Evolutionary conservation across 2,888 invertebrate genomes (phyloP).

Genomic region (Plagiodera versicolora): DNA sequence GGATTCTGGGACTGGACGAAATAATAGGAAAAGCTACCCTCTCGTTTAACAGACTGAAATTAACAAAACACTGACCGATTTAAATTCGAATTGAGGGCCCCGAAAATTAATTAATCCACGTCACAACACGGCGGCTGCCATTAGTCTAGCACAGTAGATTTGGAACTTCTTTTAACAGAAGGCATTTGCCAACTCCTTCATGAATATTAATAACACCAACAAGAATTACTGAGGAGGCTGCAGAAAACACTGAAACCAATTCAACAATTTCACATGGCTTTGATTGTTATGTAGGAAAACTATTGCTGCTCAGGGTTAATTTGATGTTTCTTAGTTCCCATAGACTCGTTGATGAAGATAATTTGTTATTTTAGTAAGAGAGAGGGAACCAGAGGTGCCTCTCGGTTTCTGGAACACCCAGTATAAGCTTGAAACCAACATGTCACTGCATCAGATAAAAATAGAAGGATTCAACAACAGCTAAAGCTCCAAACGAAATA

Average conservation of each 20-base stretch:
- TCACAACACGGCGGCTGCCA: slow-evolving; percentile 54
- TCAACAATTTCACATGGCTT: too few relatives aligned
- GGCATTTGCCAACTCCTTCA: slow-evolving; percentile 47
- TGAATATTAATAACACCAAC: slow-evolving; percentile 51
- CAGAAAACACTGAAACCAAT: too few relatives aligned
- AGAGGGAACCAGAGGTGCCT: too few relatives aligned
- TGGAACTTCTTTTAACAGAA: slow-evolving; percentile 40
- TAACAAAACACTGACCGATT: slow-evolving; percentile 56
- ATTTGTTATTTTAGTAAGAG: too few relatives aligned
- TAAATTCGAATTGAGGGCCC: slow-evolving; percentile 55
- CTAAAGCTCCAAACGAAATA: neutral
- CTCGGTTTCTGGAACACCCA: too few relatives aligned
- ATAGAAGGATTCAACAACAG: neutral
- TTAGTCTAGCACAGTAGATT: slow-evolving; percentile 50
- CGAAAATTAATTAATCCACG: slow-evolving; percentile 56
- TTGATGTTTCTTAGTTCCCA: slow-evolving; percentile 16
- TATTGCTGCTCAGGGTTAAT: slow-evolving; percentile 6
- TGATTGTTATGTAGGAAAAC: neutral
- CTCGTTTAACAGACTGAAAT: slow-evolving; percentile 55
- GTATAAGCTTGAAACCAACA: neutral
- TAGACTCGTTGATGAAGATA: too few relatives aligned
- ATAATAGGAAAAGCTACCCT: slow-evolving; percentile 46
- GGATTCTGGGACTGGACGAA: neutral
- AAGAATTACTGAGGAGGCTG: slow-evolving; percentile 1
- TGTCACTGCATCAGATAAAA: neutral